phyloP scores from a whole-genome alignment of 1,140 invertebrate species.

The Nylanderia fulva region DNA sequence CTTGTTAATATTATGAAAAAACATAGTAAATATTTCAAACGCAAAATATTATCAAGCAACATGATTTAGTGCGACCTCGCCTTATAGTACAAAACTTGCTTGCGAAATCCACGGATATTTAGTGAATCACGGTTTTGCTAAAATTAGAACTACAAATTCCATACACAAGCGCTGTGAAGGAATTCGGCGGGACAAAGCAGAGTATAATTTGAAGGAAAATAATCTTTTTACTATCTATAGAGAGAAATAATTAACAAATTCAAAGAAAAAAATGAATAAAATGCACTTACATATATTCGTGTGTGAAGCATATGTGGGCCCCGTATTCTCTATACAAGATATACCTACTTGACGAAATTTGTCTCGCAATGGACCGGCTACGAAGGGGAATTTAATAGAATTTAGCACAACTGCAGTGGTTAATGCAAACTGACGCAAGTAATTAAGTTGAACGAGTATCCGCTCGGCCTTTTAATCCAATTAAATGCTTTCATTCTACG shows the following conservation, averaged over 20 bases:
- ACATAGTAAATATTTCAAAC: not conserved
- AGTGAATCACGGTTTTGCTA: constrained; percentile 63
- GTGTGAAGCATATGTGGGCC: not conserved
- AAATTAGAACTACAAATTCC: constrained; percentile 57
- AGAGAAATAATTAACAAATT: not conserved
- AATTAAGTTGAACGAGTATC: constrained; percentile 63
- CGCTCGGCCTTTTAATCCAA: constrained; percentile 68
- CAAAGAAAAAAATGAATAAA: constrained; percentile 4
- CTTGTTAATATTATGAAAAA: not conserved
- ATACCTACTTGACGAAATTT: not conserved
- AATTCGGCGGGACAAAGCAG: too few species aligned
- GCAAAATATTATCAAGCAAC: not conserved
- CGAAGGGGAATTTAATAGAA: constrained; percentile 16
- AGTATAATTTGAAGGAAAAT: constrained; percentile 6
- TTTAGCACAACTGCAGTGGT: constrained; percentile 23
- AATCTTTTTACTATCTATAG: not conserved
- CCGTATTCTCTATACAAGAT: not conserved
- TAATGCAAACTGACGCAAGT: constrained; percentile 41
- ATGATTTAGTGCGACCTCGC: not conserved
- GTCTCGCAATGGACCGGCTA: not conserved
- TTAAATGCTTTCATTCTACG: constrained; percentile 55
- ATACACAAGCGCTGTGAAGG: not conserved
- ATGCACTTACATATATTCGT: not conserved
- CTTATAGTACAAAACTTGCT: not conserved
- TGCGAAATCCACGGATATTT: constrained; percentile 6